Evolutionary conservation across 35 echinoderm and acorn worm genomes (phyloP), one percentile per base, ranked within the genome.

Genomic region (Apostichopus californicus): DNA sequence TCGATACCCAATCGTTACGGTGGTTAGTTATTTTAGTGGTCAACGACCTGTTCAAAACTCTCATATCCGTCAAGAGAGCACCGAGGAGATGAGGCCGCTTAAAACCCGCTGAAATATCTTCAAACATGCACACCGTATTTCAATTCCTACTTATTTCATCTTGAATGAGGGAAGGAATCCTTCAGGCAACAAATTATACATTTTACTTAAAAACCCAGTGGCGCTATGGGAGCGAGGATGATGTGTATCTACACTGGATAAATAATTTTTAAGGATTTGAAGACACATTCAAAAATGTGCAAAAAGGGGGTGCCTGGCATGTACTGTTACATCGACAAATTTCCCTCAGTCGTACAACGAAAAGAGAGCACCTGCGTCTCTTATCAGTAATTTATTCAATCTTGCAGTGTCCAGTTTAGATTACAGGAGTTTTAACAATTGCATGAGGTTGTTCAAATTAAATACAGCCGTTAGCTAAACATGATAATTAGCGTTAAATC

Each of bases 131-230:
- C 15, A 7, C 17, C 6, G 71, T 75, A 75, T 75, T 75, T 75
- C 71, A 20, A 75, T 75, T 75, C 71, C 14, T 75, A 14, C 15
- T 75, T 68, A 68, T 68, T 75, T 75, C 71, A 7, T 18, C 71
- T 75, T 75, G 15, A 22, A 46, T 46, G 15, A 75, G 71, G 13
- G 1, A 75, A 18, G n/a, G 5, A 75, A 21, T 75, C 17, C 71
- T 75, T 75, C 71, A 22, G 71, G 71, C 71, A 75, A 22, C 71
- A 75, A 75, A 75, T 75, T 75, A 75, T 75, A 75, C 71, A 75
- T 75, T 75, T 75, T 75, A 18, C 71, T 75, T 22, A 18, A 68
- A 68, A 68, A 18, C 64, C 64, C 3, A 68, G 18, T 11, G 64
- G 64, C 3, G 64, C 8, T 3, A 11, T 75, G 71, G 71, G 15